Percentiles rank a stretch among this genome's conserved stretches.
Conservation (phyloP, 2,888 invertebrate species). For the Clusia tigrina region DNA sequence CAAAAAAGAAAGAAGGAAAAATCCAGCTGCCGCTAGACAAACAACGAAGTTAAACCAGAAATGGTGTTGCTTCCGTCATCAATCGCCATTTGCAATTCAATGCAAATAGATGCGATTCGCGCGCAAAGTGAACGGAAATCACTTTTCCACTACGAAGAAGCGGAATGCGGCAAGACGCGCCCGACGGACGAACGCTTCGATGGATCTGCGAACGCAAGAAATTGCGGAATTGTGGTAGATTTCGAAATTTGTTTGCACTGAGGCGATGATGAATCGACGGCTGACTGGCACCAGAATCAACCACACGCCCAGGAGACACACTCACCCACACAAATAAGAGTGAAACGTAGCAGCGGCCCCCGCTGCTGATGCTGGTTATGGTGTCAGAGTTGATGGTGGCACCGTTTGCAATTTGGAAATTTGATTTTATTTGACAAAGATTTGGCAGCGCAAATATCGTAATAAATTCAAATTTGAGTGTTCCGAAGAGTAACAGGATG, state of each 20-base stretch:
- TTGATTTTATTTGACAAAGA: constrained; percentile 30
- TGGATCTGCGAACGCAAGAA: neutral
- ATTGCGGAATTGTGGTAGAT: constrained; percentile 11
- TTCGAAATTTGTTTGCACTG: constrained; percentile 18
- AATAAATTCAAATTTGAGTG: constrained; percentile 26
- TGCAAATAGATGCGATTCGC: constrained; percentile 50
- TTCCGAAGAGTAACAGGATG: neutral
- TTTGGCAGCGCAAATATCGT: constrained; percentile 29
- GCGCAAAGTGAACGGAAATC: constrained; percentile 51
- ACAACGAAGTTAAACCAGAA: constrained; percentile 48
- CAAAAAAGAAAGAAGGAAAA: too few species aligned
- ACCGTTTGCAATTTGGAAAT: constrained; percentile 16
- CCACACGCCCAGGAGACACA: too few species aligned
- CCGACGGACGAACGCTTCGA: neutral
- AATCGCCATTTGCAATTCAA: constrained; percentile 56
- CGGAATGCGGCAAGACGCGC: neutral
- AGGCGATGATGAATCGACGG: constrained; percentile 26
- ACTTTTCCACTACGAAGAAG: constrained; percentile 40
- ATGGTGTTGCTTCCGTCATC: constrained; percentile 41
- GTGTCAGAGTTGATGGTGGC: constrained; percentile 5
- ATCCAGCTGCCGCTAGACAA: constrained; percentile 54
- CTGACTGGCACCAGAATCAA: too few species aligned
- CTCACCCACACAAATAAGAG: neutral
- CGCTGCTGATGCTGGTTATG: neutral
- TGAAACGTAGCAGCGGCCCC: neutral